Evolutionary conservation across 2,797 vertebrate species (phyloP).

Genomic region (Merluccius polli): DNA sequence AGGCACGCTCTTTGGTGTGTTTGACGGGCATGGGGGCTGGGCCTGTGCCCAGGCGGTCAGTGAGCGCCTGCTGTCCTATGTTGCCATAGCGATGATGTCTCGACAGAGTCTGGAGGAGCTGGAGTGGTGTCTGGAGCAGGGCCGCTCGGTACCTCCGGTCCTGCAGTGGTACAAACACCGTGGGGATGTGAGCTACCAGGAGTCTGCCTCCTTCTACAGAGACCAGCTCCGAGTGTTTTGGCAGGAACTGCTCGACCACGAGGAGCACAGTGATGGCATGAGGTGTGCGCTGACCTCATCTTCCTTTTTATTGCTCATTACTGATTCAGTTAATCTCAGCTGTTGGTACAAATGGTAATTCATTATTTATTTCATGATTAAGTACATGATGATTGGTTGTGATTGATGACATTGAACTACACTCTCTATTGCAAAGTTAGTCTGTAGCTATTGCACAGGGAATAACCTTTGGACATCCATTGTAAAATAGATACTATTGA

Average conservation of each 20-base stretch:
- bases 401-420: too few species aligned
- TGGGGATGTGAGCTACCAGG: conserved; percentile 76
- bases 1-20: conserved; percentile 91
- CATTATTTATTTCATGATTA: not conserved
- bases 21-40: conserved; percentile 90
- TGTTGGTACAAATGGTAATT: not conserved
- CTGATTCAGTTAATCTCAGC: not conserved
- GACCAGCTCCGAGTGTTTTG: conserved; percentile 91
- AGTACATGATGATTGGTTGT: not conserved
- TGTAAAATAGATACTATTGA: not conserved
- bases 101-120: conserved; percentile 81
- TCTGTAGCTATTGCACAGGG: not conserved
- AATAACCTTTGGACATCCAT: not conserved
- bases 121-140: conserved; percentile 80
- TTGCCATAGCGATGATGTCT: conserved; percentile 86
- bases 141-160: conserved; percentile 80
- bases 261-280: conserved; percentile 78
- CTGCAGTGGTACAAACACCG: conserved; percentile 89
- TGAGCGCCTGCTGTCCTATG: conserved; percentile 87
- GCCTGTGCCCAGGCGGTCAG: conserved; percentile 91
- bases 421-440: not conserved
- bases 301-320: not conserved
- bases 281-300: conserved; percentile 36
- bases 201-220: conserved; percentile 82
- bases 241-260: conserved; percentile 86